These are phyloP conservation scores for Stenopsyche tienmushanensis DNA, from an alignment of 1,140 invertebrate species.

Conservation along the genomic window DNA sequence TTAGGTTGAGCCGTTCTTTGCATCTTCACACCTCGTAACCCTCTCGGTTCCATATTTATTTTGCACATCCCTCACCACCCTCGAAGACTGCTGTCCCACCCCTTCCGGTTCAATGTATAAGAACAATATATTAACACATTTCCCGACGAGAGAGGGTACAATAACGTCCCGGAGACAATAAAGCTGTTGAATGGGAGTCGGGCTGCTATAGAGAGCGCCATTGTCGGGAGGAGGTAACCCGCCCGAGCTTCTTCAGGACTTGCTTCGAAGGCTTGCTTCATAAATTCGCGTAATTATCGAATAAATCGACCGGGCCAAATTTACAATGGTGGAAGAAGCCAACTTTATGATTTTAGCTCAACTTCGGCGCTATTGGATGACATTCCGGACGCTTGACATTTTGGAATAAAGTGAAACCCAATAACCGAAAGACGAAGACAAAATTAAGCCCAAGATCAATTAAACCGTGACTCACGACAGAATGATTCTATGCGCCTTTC, in stretches of 20 bases:
- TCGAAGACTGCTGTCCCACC: not conserved
- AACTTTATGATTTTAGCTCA: not conserved
- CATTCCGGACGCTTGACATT: too few relatives aligned
- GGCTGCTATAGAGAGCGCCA: too few relatives aligned
- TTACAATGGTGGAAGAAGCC: too few relatives aligned
- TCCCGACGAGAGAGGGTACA: constrained; percentile 9
- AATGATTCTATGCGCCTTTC: too few relatives aligned
- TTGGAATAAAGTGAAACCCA: too few relatives aligned
- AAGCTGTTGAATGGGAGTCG: constrained; percentile 20
- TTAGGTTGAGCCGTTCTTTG: not conserved
- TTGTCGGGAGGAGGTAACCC: too few relatives aligned
- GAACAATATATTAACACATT: constrained; percentile 33
- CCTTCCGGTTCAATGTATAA: constrained; percentile 21
- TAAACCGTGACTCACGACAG: too few relatives aligned
- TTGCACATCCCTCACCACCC: not conserved
- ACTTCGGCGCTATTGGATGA: too few relatives aligned
- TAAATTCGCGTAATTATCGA: constrained; percentile 32
- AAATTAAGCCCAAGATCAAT: too few relatives aligned
- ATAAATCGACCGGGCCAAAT: constrained; percentile 33
- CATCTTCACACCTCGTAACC: constrained; percentile 2
- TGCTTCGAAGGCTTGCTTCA: too few relatives aligned
- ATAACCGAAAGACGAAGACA: too few relatives aligned
- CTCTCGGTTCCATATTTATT: not conserved
- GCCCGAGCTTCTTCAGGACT: too few relatives aligned
- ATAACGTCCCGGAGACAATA: constrained; percentile 34